Conservation (phyloP, 2,888 invertebrate genomes). For the Sphaeridia pumilis region DNA sequence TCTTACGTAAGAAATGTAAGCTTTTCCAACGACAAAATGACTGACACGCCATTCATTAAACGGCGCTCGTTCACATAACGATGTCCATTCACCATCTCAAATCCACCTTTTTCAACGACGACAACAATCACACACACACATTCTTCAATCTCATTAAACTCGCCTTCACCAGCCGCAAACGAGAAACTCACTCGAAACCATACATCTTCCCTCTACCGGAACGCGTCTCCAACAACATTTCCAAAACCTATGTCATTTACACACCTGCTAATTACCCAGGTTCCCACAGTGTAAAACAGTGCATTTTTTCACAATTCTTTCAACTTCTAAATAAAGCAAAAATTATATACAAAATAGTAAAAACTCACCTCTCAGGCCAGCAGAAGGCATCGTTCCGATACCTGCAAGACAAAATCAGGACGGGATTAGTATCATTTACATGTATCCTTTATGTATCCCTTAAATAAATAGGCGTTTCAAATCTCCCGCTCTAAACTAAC, state of each 20-base stretch:
- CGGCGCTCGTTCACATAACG: too few species aligned
- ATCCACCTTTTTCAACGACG: too few species aligned
- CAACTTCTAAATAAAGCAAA: too few species aligned
- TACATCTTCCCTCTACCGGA: background rate
- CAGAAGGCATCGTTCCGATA: slow-evolving; percentile 77
- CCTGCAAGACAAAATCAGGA: slow-evolving; percentile 49
- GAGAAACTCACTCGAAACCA: too few species aligned
- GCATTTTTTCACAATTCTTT: too few species aligned
- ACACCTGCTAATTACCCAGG: background rate
- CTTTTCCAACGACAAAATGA: background rate
- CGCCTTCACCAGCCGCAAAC: too few species aligned
- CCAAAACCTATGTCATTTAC: background rate
- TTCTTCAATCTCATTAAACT: too few species aligned
- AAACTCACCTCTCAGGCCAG: slow-evolving; percentile 70
- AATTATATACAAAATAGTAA: background rate
- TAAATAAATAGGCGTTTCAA: too few species aligned
- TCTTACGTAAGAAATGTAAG: background rate
- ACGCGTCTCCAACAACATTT: background rate
- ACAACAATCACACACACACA: too few species aligned
- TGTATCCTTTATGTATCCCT: too few species aligned
- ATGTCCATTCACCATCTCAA: too few species aligned
- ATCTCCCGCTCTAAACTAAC: too few species aligned
- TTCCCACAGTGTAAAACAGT: background rate
- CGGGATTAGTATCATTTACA: slow-evolving; percentile 13
- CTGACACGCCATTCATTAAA: background rate